Evolutionary conservation across 1,140 invertebrate species (phyloP), one percentile per base, ranked within the genome.

Genomic region (Sesamia nonagrioides): DNA sequence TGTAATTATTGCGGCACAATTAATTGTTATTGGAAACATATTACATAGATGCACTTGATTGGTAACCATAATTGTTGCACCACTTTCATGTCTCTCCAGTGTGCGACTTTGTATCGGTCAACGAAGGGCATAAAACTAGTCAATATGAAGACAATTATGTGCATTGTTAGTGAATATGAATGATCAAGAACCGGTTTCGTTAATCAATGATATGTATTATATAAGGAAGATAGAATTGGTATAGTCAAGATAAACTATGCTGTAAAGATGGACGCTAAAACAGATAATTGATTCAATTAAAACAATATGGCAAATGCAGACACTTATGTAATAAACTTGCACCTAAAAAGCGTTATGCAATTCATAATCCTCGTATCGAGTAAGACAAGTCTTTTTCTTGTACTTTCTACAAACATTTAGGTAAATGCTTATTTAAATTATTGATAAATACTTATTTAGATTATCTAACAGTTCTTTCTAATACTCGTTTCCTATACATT

Each of bases 1-100:
- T 74, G 52, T 69, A 66, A 66, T 68, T 68, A 68, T 68, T 40
- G 60, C 61, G 18, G 37, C 37, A 42, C 17, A 40, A 66, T 17
- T 66, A 42, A 66, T 66, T 66, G 61, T 66, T 45, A 37, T 66
- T 42, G 61, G 61, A 13, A 66, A 66, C 17, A 17, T 27, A 27
- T 58, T 58, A 27, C 54, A 15, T 58, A 3, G 27, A 50, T 50
- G 15, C 15, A n/a, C 15, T 58, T 33, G 27, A 33, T 58, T 58
- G 21, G 54, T 33, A 15, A 8, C 21, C 18, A 54, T 54, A 5
- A 11, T 54, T 27, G 17, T 58, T 58, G 8, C 21, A 58, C 52
- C 8, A 21, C 52, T 58, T 13, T 15, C 9, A 6, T 13, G 54
- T 6, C 4, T 50, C 45, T 11, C 13, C 1, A 15, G 42, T 4